Evolutionary conservation across 1,140 invertebrate species (phyloP).

Genomic region (Musca domestica): DNA sequence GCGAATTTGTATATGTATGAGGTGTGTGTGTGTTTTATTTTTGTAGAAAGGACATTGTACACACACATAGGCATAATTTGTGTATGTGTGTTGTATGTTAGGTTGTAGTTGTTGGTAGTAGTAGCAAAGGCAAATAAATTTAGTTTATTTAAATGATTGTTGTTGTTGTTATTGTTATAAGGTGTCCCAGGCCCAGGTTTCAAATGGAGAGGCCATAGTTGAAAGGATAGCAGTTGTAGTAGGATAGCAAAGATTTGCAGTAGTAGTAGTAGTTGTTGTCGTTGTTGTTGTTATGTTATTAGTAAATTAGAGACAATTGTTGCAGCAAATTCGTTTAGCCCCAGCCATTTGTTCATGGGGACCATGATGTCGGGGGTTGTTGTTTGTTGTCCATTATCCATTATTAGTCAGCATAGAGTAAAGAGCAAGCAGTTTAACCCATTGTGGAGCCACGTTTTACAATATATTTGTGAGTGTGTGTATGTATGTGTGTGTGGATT

Average conservation of each 20-base stretch:
- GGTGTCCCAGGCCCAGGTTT: too few relatives aligned
- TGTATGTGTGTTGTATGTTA: background rate
- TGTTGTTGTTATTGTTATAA: background rate
- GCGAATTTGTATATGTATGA: too few relatives aligned
- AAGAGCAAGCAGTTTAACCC: too few relatives aligned
- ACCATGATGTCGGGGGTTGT: too few relatives aligned
- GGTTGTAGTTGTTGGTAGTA: background rate
- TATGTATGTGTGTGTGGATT: conserved; percentile 27
- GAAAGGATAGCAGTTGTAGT: too few relatives aligned
- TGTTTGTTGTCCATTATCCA: too few relatives aligned
- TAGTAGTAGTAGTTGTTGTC: conserved; percentile 2
- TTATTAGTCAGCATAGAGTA: too few relatives aligned
- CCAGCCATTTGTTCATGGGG: too few relatives aligned
- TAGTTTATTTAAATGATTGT: background rate
- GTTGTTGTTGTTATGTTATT: conserved; percentile 33
- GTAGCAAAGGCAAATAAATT: background rate
- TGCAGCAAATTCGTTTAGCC: background rate
- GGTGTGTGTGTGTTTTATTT: too few relatives aligned
- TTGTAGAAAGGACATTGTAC: too few relatives aligned
- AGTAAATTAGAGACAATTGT: conserved; percentile 23
- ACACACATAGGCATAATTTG: background rate
- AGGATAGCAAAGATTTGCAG: background rate
- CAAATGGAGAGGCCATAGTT: too few relatives aligned
- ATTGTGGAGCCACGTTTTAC: too few relatives aligned
- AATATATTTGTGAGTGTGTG: conserved; percentile 4